These are phyloP conservation scores for Drosophila asahinai DNA, from an alignment of 1,140 invertebrate species.

Conservation along the genomic window DNA sequence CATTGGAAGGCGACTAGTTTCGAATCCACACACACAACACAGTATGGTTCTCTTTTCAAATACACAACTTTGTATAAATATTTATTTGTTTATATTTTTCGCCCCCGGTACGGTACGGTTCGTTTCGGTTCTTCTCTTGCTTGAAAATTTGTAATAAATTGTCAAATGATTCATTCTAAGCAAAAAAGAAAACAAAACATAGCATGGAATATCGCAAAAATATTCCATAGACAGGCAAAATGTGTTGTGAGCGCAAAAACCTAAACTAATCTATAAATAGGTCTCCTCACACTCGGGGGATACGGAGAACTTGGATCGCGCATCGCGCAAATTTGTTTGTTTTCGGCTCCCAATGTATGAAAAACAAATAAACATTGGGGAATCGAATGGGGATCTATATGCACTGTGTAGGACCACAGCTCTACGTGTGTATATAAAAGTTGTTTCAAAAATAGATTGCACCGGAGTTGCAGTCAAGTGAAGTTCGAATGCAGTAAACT, in stretches of 20 bases:
- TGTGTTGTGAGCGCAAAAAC: conserved; percentile 30
- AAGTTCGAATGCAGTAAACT: conserved; percentile 34
- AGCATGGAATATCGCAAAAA: conserved; percentile 33
- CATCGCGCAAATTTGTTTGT: conserved; percentile 43
- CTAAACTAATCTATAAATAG: conserved; percentile 46
- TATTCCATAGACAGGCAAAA: conserved; percentile 49
- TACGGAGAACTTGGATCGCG: conserved; percentile 31
- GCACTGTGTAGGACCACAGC: neutral
- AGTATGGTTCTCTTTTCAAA: conserved; percentile 35
- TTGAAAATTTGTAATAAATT: conserved; percentile 30
- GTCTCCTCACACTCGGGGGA: conserved; percentile 24
- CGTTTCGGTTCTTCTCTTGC: neutral
- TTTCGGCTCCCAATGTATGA: conserved; percentile 42
- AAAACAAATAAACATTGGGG: conserved; percentile 43
- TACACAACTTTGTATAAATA: conserved; percentile 42
- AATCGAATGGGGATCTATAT: conserved; percentile 16
- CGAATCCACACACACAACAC: conserved; percentile 3
- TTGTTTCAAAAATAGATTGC: conserved; percentile 46
- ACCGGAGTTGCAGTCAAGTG: conserved; percentile 36
- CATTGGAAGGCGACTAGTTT: conserved; percentile 35
- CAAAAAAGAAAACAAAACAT: conserved; percentile 14
- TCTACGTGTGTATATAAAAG: conserved; percentile 21
- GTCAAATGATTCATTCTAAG: conserved; percentile 45
- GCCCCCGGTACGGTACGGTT: conserved; percentile 9
- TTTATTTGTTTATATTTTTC: conserved; percentile 39